Evolutionary conservation across 2,113 vertebrate species (phyloP).

Genomic region (Capricornis sumatraensis): DNA sequence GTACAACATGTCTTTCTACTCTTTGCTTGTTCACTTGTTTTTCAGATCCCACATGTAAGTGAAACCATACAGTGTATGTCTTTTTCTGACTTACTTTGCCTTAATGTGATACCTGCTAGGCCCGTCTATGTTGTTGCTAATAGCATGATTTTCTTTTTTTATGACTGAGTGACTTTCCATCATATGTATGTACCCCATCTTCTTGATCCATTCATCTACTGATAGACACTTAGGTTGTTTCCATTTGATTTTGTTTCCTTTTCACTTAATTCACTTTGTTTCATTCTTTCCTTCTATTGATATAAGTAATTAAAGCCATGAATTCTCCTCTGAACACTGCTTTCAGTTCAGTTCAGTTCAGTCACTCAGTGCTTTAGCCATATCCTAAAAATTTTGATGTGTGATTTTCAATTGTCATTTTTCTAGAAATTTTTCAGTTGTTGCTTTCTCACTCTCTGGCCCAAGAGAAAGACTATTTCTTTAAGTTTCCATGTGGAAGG

Average conservation of each 20-base stretch:
- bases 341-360: too few species aligned
- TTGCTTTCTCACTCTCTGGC: not conserved
- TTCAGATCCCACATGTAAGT: not conserved
- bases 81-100: not conserved
- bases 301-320: not conserved
- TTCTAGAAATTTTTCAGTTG: not conserved
- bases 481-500: not conserved
- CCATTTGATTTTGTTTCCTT: not conserved
- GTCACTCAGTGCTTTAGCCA: not conserved
- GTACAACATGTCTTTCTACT: not conserved
- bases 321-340: not conserved
- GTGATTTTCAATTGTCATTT: not conserved
- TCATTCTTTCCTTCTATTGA: not conserved
- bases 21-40: not conserved
- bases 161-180: not conserved
- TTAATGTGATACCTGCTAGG: not conserved
- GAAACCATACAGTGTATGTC: not conserved
- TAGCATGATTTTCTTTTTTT: not conserved
- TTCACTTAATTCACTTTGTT: not conserved
- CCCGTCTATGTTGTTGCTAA: not conserved
- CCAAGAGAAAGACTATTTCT: not conserved
- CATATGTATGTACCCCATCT: fast-evolving
- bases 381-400: not conserved
- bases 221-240: not conserved
- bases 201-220: not conserved